phyloP scores from a whole-genome alignment of 2,797 vertebrate species.

The Cheirogaleus major region DNA sequence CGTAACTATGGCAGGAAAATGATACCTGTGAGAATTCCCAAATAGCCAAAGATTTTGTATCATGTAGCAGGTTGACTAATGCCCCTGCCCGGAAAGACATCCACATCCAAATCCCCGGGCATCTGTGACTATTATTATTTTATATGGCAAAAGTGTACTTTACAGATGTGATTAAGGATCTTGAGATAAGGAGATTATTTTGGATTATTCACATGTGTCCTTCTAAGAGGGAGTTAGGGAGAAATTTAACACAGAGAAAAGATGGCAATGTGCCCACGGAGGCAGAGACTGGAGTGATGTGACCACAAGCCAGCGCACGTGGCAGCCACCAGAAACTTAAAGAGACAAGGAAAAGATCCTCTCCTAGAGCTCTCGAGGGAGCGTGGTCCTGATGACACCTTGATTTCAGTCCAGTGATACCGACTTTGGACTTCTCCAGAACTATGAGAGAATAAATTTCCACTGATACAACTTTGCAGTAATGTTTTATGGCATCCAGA shows the following conservation, averaged over 20 bases:
- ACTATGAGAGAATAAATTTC: not conserved
- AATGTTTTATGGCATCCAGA: not conserved
- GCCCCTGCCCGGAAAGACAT: rapidly evolving
- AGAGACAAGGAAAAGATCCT: not conserved
- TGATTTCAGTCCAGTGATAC: not conserved
- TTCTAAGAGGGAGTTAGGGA: not conserved
- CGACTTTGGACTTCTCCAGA: not conserved
- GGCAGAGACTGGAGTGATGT: not conserved
- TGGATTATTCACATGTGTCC: not conserved
- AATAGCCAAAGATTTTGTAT: not conserved
- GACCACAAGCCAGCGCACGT: not conserved
- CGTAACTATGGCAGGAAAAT: not conserved
- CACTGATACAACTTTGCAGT: not conserved
- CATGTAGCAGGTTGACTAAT: not conserved
- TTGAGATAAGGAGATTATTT: not conserved
- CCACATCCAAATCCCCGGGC: not conserved
- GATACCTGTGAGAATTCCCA: not conserved
- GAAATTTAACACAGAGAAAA: not conserved
- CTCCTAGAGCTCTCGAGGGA: not conserved
- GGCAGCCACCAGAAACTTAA: not conserved
- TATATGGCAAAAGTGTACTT: not conserved
- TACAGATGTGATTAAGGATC: not conserved
- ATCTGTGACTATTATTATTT: not conserved
- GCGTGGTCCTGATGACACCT: not conserved
- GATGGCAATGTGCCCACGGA: not conserved